Evolutionary conservation across 2,888 invertebrate species (phyloP), one percentile per base, ranked within the genome.

Genomic region (Cyclophora punctaria): DNA sequence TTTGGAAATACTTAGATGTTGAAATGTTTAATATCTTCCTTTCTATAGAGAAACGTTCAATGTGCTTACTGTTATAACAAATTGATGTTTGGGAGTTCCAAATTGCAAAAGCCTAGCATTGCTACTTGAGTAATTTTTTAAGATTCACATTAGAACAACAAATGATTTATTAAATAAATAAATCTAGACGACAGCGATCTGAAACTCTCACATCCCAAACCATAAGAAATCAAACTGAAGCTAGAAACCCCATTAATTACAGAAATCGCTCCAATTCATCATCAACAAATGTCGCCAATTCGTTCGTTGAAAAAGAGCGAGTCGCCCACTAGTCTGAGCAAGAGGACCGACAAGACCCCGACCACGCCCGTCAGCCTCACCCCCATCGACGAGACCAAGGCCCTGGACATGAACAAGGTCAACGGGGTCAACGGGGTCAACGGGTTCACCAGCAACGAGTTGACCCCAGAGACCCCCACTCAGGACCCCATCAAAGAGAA

Each of bases 261-360:
- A 88, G 88, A 88, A 80, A 85, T 88, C 74, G 83, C 84, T 67
- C 87, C 89, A 62, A 84, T 88, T 56, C 87, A 88, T 66, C 88
- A 88, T 59, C 87, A 88, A 69, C 89, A 89, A 78, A 88, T 89
- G 86, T 89, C 89, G 49, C 89, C 88, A 63, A 88, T 86, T 66
- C 86, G 89, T 63, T 84, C 85, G 55, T 56, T 87, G 70, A 88
- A 87, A 76, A 87, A 87, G 66, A 85, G 85, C 71, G 88, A 87
- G 56, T 87, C 88, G 34, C 88, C 88, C 3, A 87, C 85, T 7
- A 85, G 84, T 70, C 68, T 83, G 57, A 84, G 85, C 78, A 88
- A 87, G 74, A 78, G 87, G 52, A 83, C 80, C 37, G 89, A 89
- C 68, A 89, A 89, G 69, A 89, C 89, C 3, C 89, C 89, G 3